Evolutionary conservation across 1,140 invertebrate genomes (phyloP).

Genomic region (Aphelenchoides fujianensis): DNA sequence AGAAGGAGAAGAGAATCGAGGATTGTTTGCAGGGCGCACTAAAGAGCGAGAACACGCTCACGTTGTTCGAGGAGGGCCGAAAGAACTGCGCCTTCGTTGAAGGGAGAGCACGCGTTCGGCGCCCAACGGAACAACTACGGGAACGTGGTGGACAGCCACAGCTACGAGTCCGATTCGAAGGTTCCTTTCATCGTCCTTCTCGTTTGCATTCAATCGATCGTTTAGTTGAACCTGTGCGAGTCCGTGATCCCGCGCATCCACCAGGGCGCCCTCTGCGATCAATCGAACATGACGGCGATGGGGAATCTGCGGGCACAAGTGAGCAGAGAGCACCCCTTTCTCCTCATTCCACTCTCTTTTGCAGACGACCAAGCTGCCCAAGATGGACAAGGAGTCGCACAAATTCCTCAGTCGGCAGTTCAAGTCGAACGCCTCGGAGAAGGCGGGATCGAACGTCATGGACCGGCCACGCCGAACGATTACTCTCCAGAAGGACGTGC

Average conservation of each 20-base stretch:
- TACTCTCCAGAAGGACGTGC: slow-evolving; percentile 32
- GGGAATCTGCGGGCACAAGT: slow-evolving; percentile 30
- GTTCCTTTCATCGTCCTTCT: background rate
- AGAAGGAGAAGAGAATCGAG: too few relatives aligned
- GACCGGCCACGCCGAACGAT: slow-evolving; percentile 32
- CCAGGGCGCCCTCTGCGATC: slow-evolving; percentile 25
- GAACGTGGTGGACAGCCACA: slow-evolving; percentile 41
- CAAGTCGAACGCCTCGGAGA: slow-evolving; percentile 33
- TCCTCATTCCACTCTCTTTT: too few relatives aligned
- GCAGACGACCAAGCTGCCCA: slow-evolving; percentile 41
- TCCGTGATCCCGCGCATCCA: slow-evolving; percentile 34
- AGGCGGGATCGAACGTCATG: slow-evolving; percentile 38
- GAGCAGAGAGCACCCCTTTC: too few relatives aligned
- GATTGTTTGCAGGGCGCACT: slow-evolving; percentile 19
- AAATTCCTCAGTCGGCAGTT: slow-evolving; percentile 42
- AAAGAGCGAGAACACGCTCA: slow-evolving; percentile 33
- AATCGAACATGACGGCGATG: slow-evolving; percentile 29
- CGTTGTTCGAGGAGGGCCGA: slow-evolving; percentile 42
- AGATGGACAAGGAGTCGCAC: slow-evolving; percentile 32
- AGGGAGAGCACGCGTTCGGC: slow-evolving; percentile 42
- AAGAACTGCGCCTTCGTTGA: slow-evolving; percentile 38
- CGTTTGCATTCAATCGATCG: background rate
- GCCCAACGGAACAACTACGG: slow-evolving; percentile 35
- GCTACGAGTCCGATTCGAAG: slow-evolving; percentile 39
- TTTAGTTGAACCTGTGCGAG: slow-evolving; percentile 36